Base-by-base conservation (phyloP, 2,797 vertebrate genomes). In the Macroramphosus scolopax region DNA sequence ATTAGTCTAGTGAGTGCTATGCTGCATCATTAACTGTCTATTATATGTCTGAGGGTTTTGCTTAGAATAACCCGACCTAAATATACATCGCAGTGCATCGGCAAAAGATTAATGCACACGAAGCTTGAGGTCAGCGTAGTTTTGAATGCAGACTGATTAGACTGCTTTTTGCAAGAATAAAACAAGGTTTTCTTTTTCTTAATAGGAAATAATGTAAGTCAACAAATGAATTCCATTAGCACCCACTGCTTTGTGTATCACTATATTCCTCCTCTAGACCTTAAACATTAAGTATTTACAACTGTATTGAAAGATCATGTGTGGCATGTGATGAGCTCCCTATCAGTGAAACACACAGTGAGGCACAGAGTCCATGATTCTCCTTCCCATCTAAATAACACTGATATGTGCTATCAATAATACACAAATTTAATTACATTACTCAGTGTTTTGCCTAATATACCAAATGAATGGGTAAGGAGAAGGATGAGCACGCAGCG, bases 371-470 rank as follows among this genome's bases (percentile, higher is more conserved):
- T 54, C 45, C 38, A 55, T 59, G 58, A 69, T 66, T 77, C 68
- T 81, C 39, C 49, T 29, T 63, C 72, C 57, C 51, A 51, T 69
- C 70, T 55, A 75, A 81, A 81, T 69, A 85, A 74, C 62, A 72
- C 36, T 17, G 63, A 81, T 64, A 85, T 72, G 70, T 43, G 45
- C 69, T 71, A 79, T 83, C 61, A 81, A 84, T 80, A 69, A 83
- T 64, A 73, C 52, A 81, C 77, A 63, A 68, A 63, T 62, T 55
- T 76, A 81, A 86, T 85, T 85, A 75, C 50, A 76, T 77, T 68
- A 61, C 43, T 55, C 25, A 31, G 34, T 79, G 66, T 70, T 78
- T 72, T 52, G 55, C 62, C 48, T 72, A 76, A 81, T 78, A 64
- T 61, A 55, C 51, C 52, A 68, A 77, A 77, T 73, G 56, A 75